Percentiles rank a stretch among this genome's conserved stretches.
Conservation (phyloP, 2,888 invertebrate species). For the Caenorhabditis virilis region DNA sequence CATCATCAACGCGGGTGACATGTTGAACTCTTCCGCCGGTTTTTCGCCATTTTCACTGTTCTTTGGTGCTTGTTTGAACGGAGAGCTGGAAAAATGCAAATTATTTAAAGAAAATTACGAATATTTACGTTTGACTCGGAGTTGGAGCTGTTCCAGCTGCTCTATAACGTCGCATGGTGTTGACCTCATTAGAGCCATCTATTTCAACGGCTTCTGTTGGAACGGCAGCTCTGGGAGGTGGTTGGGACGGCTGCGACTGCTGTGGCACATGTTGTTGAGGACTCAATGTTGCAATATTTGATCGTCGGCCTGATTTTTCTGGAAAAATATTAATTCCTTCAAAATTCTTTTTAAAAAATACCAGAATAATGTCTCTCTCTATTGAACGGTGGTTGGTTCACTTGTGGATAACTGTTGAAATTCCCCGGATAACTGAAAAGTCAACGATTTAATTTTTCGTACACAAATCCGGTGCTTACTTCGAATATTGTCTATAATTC, state of each 20-base stretch:
- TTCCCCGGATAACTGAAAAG: not conserved
- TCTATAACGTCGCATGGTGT: conserved; percentile 16
- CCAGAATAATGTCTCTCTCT: conserved; percentile 1
- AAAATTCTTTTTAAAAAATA: not conserved
- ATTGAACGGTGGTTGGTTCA: not conserved
- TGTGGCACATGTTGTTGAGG: too few species aligned
- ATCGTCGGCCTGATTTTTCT: conserved; percentile 1
- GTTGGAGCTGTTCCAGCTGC: conserved; percentile 33
- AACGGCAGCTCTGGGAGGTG: too few species aligned
- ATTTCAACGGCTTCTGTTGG: not conserved
- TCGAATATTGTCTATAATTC: too few species aligned
- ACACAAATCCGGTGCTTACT: too few species aligned
- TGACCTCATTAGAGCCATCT: not conserved
- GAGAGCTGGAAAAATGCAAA: too few species aligned
- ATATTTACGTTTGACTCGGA: conserved; percentile 5
- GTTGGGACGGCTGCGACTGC: too few species aligned
- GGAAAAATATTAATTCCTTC: too few species aligned
- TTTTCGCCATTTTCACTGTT: too few species aligned
- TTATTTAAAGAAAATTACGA: too few species aligned
- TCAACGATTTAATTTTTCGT: not conserved
- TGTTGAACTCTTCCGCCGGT: too few species aligned
- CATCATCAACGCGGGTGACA: too few species aligned
- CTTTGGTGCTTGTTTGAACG: too few species aligned
- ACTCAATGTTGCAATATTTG: conserved; percentile 1
- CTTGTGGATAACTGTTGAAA: not conserved